Percentiles rank a stretch among this genome's conserved stretches.
Conservation (phyloP, 2,113 vertebrate genomes). For the Bos javanicus region DNA sequence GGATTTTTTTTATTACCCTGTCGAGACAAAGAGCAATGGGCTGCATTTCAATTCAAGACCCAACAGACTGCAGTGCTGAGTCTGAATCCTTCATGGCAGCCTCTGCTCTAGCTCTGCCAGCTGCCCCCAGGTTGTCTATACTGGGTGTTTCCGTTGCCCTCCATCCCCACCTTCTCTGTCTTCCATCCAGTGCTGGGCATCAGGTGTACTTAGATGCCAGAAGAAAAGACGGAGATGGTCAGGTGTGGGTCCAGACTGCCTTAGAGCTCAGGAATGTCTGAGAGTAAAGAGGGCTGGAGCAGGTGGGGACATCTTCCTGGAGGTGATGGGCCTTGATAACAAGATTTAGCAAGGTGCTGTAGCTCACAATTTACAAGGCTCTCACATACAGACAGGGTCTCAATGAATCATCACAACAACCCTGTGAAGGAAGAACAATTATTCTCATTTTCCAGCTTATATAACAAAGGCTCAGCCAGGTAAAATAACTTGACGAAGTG, state of each 20-base stretch:
- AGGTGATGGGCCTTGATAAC: neutral
- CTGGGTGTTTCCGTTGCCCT: neutral
- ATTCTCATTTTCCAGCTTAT: neutral
- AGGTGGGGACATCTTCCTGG: neutral
- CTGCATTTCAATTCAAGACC: slow-evolving; percentile 80
- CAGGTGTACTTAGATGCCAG: neutral
- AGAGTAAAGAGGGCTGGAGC: neutral
- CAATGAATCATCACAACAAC: neutral
- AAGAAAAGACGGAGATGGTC: neutral
- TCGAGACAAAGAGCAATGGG: slow-evolving; percentile 75
- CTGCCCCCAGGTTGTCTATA: neutral
- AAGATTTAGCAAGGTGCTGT: neutral
- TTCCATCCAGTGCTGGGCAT: neutral
- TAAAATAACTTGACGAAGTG: neutral
- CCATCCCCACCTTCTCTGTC: neutral
- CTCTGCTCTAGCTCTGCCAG: neutral
- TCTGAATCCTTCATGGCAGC: slow-evolving; percentile 16
- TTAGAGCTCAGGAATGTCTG: neutral
- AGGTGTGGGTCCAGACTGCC: neutral
- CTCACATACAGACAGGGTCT: neutral
- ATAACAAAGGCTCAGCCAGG: neutral
- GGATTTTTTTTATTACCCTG: slow-evolving; percentile 80
- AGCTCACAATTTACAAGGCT: neutral
- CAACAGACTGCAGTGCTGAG: slow-evolving; percentile 14
- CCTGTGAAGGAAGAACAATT: neutral